Evolutionary conservation across 2,888 invertebrate genomes (phyloP).

Genomic region (Tinea semifulvella): DNA sequence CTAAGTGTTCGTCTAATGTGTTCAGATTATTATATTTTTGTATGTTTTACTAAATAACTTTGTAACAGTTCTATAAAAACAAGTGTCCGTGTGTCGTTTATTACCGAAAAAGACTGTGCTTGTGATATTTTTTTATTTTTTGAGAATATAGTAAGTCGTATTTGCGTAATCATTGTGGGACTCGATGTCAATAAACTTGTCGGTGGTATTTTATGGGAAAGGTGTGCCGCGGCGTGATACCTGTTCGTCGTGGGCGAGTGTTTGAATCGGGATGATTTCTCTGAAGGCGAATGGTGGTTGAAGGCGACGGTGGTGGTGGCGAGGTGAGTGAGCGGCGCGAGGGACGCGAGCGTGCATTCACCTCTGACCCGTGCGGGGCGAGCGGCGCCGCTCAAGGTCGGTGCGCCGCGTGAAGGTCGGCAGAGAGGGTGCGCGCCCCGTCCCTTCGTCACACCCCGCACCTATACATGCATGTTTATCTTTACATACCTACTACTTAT

Average conservation of each 20-base stretch:
- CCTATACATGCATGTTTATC: no score
- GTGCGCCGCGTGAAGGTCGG: slow-evolving; percentile 66
- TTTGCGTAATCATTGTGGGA: slow-evolving; percentile 22
- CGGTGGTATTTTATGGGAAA: slow-evolving; percentile 64
- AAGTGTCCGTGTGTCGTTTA: slow-evolving; percentile 38
- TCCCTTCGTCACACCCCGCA: neutral
- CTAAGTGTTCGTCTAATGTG: slow-evolving; percentile 34
- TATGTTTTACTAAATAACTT: neutral
- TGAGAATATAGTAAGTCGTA: neutral
- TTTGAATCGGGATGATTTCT: slow-evolving; percentile 24
- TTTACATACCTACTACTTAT: no score
- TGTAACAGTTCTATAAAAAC: slow-evolving; percentile 24
- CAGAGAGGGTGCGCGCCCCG: slow-evolving; percentile 18
- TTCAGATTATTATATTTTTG: slow-evolving; percentile 27
- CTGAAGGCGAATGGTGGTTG: slow-evolving; percentile 28
- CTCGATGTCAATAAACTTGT: slow-evolving; percentile 66
- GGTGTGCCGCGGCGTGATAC: slow-evolving; percentile 62
- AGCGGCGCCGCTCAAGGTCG: slow-evolving; percentile 59
- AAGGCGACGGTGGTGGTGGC: slow-evolving; percentile 33
- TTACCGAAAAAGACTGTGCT: slow-evolving; percentile 30
- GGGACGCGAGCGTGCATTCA: slow-evolving; percentile 50
- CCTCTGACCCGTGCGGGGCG: slow-evolving; percentile 65
- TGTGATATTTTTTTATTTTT: no score
- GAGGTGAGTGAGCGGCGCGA: slow-evolving; percentile 29
- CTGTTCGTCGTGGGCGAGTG: slow-evolving; percentile 34